Base-by-base conservation (phyloP, 2,113 vertebrate genomes). In the Stomatorhinus ivindoensis region DNA sequence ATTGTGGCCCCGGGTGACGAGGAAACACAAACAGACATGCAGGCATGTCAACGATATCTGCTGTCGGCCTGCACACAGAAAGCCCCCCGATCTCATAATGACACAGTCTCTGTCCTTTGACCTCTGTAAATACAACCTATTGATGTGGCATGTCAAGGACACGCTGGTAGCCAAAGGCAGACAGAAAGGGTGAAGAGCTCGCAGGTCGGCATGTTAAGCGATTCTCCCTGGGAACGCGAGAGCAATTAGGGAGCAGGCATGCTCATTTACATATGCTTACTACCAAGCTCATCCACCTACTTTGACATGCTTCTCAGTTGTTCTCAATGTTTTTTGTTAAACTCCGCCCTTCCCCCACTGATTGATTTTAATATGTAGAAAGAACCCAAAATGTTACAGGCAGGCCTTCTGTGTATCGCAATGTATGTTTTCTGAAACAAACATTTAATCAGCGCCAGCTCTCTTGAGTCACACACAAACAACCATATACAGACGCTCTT, bases 231-330 rank as follows among this genome's bases (percentile, higher is more conserved):
- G 80, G 80, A 83, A 83, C 42, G 44, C 42, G n/a, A 88, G 76
- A 73, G n/a, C 17, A 88, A 73, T 88, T 65, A 61, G 44, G 87
- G 42, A 44, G 46, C 58, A n/a, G 69, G 1, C 27, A 21, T 69
- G 87, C 39, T 44, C 42, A 88, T 88, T 88, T 88, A 42, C 87
- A 88, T 69, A 88, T 65, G 55, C 55, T 88, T 47, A 24, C 31
- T 6, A 51, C n/a, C 47, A 11, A 50, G 83, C 31, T 35, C 50
- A 21, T 58, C 44, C n/a, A 44, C 35, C 31, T 24, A 69, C 51
- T 87, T 61, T 44, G 42, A 44, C 44, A 39, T 42, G 42, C 46
- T 47, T 24, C 44, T 86, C 46, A 24, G 83, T 55, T 55, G 53
- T 55, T 21, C 83, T 13, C 48, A 19, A 9, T 27, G 27, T 46